Percentiles rank a stretch among this genome's conserved stretches.
These are phyloP conservation scores for Typhlichthys eigenmanni DNA, from an alignment of 2,797 vertebrate species.

Conservation along the genomic window DNA sequence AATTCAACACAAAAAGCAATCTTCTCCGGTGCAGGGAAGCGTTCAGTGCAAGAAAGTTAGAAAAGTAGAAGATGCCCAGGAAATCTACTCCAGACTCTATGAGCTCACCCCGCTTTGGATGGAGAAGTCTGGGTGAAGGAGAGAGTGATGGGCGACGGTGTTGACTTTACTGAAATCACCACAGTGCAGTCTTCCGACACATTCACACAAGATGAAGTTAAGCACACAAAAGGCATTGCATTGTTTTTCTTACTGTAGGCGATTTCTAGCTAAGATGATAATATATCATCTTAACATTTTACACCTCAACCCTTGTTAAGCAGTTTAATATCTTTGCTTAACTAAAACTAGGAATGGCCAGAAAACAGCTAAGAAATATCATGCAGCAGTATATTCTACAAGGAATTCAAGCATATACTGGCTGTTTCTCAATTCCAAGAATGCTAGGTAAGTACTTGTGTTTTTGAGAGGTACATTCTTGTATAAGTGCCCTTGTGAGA, in stretches of 20 bases:
- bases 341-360: neutral
- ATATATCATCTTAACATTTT: slow-evolving; percentile 10
- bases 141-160: slow-evolving; percentile 47
- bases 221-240: too few species aligned
- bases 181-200: slow-evolving; percentile 18
- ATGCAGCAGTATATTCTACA: neutral
- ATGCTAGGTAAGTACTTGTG: too few species aligned
- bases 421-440: too few species aligned
- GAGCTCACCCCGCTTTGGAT: slow-evolving; percentile 27
- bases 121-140: slow-evolving; percentile 41
- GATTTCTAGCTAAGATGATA: too few species aligned
- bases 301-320: neutral
- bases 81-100: neutral
- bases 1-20: slow-evolving; percentile 54
- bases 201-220: too few species aligned
- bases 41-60: slow-evolving; percentile 1
- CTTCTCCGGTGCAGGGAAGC: slow-evolving; percentile 22
- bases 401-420: too few species aligned
- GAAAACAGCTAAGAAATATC: neutral
- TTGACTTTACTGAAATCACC: slow-evolving; percentile 39
- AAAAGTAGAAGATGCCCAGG: slow-evolving; percentile 11
- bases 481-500: too few species aligned
- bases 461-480: too few species aligned
- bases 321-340: neutral
- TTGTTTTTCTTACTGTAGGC: too few species aligned